Base-by-base conservation (phyloP, 2,113 vertebrate genomes). In the Octodon degus region DNA sequence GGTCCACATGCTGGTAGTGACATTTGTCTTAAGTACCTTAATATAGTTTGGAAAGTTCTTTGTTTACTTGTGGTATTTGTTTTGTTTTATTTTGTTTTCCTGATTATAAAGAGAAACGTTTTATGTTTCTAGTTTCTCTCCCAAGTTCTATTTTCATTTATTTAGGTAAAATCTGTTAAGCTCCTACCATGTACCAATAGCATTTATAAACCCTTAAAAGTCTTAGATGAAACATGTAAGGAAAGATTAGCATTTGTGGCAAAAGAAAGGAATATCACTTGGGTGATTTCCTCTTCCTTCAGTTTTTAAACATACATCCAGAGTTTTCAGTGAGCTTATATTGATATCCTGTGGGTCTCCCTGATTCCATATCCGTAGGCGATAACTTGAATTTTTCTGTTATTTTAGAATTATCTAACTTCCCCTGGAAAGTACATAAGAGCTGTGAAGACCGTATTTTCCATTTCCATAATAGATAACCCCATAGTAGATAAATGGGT, bases 81-180 rank as follows among this genome's bases (percentile, higher is more conserved):
- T 63, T 63, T 60, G 50, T 58, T 62, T 62, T 17, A 4, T 34
- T 68, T n/a, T 6, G 50, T 77, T 37, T 70, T 85, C 27, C 37
- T 60, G 10, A 3, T 90, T 95, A 74, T 68, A 37, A 85, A 94
- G 30, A 94, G 17, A 7, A 93, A 85, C 37, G 53, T 95, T 74
- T 84, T 13, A 77, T 90, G 93, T 93, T 74, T 83, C 68, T 9
- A 32, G 58, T 86, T n/a, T 83, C 83, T 84, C 72, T 94, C 43
- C 40, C 87, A 53, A 87, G 53, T 87, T 2, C 62, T 79, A 8
- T 58, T 34, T 88, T n/a, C 68, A 81, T 94, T 91, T 50, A 89
- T 89, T 86, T 87, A 90, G 60, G 55, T 72, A 34, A 62, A 74
- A 55, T 87, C 34, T 67, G 8, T 60, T 53, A 74, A 65, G 9